phyloP scores from a whole-genome alignment of 2,888 invertebrate species.

The Dryocosmus kuriphilus region DNA sequence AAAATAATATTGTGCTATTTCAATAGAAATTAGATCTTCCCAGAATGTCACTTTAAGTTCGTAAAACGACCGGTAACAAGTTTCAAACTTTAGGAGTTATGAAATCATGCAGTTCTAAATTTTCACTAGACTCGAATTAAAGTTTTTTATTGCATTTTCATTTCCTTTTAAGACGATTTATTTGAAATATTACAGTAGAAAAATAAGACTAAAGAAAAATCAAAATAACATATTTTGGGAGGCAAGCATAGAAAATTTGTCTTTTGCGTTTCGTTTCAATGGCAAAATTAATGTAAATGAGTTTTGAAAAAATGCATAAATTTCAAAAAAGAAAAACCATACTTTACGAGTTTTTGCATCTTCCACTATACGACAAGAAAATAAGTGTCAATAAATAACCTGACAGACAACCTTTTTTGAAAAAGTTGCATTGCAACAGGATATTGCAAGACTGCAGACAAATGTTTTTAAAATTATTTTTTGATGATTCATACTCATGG shows the following conservation, averaged over 20 bases:
- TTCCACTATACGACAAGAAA: too few species aligned
- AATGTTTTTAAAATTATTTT: background rate
- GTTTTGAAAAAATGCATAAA: too few species aligned
- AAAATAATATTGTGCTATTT: background rate
- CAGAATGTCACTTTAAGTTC: background rate
- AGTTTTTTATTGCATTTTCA: background rate
- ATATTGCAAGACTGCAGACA: background rate
- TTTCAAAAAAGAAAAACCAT: too few species aligned
- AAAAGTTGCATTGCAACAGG: background rate
- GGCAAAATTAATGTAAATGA: too few species aligned
- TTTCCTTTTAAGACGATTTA: background rate
- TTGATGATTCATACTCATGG: background rate
- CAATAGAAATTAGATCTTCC: background rate
- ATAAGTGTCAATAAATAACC: too few species aligned
- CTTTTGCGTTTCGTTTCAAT: too few species aligned
- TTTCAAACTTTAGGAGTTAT: background rate
- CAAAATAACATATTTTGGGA: background rate
- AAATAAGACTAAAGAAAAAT: too few species aligned
- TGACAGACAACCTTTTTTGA: too few species aligned
- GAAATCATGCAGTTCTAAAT: background rate
- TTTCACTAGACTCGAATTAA: background rate
- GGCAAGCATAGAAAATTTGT: too few species aligned
- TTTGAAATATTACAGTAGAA: background rate
- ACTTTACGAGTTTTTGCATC: too few species aligned
- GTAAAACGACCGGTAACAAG: background rate